Evolutionary conservation across 2,113 vertebrate genomes (phyloP).

Genomic region (Elachura formosa): DNA sequence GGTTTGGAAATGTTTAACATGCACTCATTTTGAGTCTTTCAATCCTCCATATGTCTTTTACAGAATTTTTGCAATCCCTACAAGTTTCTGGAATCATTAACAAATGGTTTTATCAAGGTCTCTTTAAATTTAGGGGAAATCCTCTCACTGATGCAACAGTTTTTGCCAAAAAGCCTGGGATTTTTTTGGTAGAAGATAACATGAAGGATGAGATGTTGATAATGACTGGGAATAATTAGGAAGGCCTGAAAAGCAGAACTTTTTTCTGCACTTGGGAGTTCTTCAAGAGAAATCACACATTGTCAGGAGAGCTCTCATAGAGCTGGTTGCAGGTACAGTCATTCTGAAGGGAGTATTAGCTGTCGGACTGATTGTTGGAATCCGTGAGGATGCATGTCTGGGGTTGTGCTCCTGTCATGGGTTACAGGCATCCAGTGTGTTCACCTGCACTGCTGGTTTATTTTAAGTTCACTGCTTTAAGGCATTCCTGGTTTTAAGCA

Average conservation of each 20-base stretch:
- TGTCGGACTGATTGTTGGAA: neutral
- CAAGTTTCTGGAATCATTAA: neutral
- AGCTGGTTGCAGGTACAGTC: neutral
- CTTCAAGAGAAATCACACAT: neutral
- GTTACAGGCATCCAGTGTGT: neutral
- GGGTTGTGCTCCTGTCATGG: neutral
- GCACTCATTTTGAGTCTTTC: neutral
- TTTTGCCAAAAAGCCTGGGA: neutral
- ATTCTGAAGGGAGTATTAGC: neutral
- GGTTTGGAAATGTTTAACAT: neutral
- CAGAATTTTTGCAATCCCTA: neutral
- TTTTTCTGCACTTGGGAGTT: neutral
- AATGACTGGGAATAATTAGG: neutral
- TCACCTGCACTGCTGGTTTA: neutral
- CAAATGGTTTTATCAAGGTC: neutral
- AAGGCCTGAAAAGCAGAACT: neutral
- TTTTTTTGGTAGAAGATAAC: neutral
- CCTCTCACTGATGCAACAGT: neutral
- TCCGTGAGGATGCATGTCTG: neutral
- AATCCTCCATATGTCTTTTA: neutral
- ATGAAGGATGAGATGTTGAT: neutral
- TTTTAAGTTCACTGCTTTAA: neutral
- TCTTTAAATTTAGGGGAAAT: neutral
- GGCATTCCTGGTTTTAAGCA: neutral
- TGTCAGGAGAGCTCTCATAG: neutral